Base-by-base conservation (phyloP, 37 sponge, comb jelly and placozoan genomes). In the Halichondria panicea region DNA sequence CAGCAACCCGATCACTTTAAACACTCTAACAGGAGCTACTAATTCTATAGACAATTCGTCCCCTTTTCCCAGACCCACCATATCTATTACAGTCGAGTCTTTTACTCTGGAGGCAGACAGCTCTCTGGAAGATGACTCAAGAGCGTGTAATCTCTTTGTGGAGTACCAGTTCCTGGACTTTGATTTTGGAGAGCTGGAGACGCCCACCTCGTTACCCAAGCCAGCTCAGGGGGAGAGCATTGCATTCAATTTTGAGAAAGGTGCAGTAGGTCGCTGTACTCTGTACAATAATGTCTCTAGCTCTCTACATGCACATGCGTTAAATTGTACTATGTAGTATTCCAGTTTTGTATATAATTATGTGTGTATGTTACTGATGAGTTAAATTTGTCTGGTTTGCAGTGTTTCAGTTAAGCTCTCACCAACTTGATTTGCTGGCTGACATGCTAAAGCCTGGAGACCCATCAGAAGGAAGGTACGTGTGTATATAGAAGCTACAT, bases 81-180 rank as follows among this genome's bases (percentile, higher is more conserved):
- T 84, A 1, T 55, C 77, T 34, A 75, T 87, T 46, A 81, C 81
- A 11, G 61, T 87, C 39, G 54, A 65, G 50, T 68, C 63, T 24
- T 75, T 87, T 22, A 71, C 77, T 31, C 15, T 82, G 55, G 57
- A 77, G 55, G 37, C 77, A 28, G 71, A 39, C 34, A 43, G 70
- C 65, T 55, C 74, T 32, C 30, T 81, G 3, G 36, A 65, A 6
- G 34, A n/a, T 4, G 63, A 79, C 53, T 8, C 74, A 0, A 21
- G 11, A 24, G 60, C 78, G 12, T 22, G 32, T 22, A 43, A 73
- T 13, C 24, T 89, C 37, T 94, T 90, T 74, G 84, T 94, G n/a
- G 94, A 94, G 74, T 94, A 89, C 66, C 55, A 86, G 71, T 86
- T 94, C 63, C 77, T 94, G 12, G 62, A 83, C 71, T 84, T 64